These are phyloP conservation scores for Polia nebulosa DNA, from an alignment of 2,888 invertebrate genomes.

Conservation along the genomic window DNA sequence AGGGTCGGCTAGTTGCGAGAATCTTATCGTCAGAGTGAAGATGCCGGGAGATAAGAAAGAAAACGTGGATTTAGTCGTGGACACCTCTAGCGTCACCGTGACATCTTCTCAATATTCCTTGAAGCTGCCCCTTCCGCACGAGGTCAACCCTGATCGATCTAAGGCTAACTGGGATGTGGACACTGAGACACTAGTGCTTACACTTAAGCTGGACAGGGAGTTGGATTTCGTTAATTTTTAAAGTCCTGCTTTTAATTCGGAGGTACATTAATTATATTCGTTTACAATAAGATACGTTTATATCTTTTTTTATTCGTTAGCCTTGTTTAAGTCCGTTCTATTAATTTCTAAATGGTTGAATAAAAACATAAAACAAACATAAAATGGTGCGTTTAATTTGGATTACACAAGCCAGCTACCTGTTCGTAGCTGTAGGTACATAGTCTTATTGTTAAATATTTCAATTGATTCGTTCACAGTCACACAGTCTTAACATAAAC, in stretches of 20 bases:
- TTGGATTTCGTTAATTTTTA: slow-evolving; percentile 97
- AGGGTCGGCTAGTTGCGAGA: slow-evolving; percentile 96
- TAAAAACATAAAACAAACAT: slow-evolving; percentile 12
- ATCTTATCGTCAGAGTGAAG: slow-evolving; percentile 94
- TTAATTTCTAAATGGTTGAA: not conserved
- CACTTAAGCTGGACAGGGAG: slow-evolving; percentile 94
- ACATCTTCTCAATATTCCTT: slow-evolving; percentile 93
- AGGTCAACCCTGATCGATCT: slow-evolving; percentile 95
- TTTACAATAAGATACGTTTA: too few species aligned
- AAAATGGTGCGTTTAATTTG: not conserved
- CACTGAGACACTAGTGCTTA: slow-evolving; percentile 92
- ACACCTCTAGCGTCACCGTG: slow-evolving; percentile 91
- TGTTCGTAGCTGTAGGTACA: too few species aligned
- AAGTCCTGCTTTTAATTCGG: slow-evolving; percentile 54
- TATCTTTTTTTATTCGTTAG: not conserved
- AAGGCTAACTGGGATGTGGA: slow-evolving; percentile 95
- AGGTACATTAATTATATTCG: too few species aligned
- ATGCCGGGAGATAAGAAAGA: slow-evolving; percentile 94
- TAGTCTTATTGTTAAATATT: not conserved
- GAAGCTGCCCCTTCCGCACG: slow-evolving; percentile 95
- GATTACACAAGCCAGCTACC: not conserved
- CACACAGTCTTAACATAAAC: slow-evolving; percentile 5
- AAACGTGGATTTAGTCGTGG: slow-evolving; percentile 94
- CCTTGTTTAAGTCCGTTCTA: not conserved
- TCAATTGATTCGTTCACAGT: slow-evolving; percentile 2